A percentile compares a stretch with the other conserved stretches of the same genome.
Evolutionary conservation across 2,888 invertebrate genomes (phyloP).

Genomic region (Heliothis peltigera): DNA sequence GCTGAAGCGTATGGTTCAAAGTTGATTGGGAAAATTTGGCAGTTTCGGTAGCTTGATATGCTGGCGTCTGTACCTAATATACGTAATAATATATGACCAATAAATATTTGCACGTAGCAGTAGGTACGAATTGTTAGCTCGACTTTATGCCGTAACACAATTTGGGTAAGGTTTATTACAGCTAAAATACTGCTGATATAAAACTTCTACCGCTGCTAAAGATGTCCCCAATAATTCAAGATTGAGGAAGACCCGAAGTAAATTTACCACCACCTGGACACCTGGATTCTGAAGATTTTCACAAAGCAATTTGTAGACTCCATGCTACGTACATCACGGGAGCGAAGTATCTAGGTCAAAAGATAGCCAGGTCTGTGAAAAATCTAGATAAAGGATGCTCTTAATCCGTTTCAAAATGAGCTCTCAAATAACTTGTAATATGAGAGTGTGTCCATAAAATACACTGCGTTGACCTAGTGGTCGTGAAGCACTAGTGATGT

Average conservation of each 20-base stretch:
- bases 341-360: slow-evolving; percentile 47
- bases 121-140: too few relatives aligned
- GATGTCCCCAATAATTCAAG: not conserved
- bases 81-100: too few relatives aligned
- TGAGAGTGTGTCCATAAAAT: slow-evolving; percentile 32
- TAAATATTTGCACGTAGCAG: too few relatives aligned
- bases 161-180: too few relatives aligned
- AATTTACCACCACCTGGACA: not conserved
- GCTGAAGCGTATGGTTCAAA: too few relatives aligned
- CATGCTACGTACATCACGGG: slow-evolving; percentile 19
- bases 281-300: slow-evolving; percentile 4
- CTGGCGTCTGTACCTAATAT: too few relatives aligned
- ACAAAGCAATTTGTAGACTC: slow-evolving; percentile 25
- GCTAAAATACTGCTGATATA: too few relatives aligned
- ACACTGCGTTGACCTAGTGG: slow-evolving; percentile 23
- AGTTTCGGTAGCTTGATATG: too few relatives aligned
- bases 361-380: slow-evolving; percentile 37
- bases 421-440: slow-evolving; percentile 42
- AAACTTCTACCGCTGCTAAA: too few relatives aligned
- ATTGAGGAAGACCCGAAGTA: not conserved
- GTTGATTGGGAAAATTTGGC: too few relatives aligned
- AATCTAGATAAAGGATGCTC: slow-evolving; percentile 41
- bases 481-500: slow-evolving; percentile 32
- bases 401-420: slow-evolving; percentile 48
- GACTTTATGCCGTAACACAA: too few relatives aligned